Evolutionary conservation across 1,140 invertebrate genomes (phyloP).

Genomic region (Phortica variegata): DNA sequence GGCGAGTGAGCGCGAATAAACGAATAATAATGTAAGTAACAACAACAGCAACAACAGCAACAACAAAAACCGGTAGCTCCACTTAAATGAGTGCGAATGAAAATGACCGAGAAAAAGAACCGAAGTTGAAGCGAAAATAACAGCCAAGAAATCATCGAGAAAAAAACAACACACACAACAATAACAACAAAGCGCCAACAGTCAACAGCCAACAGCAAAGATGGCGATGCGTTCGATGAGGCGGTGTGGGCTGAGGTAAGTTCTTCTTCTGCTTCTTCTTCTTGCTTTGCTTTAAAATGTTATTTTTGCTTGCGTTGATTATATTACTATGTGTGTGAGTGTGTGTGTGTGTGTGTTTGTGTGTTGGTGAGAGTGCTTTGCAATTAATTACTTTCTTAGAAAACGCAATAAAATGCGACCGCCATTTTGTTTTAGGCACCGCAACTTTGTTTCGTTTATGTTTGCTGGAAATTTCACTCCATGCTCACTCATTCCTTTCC

Average conservation of each 20-base stretch:
- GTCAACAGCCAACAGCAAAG: too few species aligned
- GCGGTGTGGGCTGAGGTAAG: too few species aligned
- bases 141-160: too few species aligned
- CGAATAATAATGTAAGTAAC: too few species aligned
- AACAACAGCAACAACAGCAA: slow-evolving; percentile 3
- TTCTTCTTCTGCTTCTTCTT: neutral
- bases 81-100: slow-evolving; percentile 37
- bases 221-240: too few species aligned
- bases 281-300: slow-evolving; percentile 1
- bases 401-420: slow-evolving; percentile 27
- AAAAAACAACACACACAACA: slow-evolving; percentile 2
- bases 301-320: slow-evolving; percentile 10
- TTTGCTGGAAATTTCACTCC: too few species aligned
- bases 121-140: neutral
- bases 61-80: slow-evolving; percentile 36
- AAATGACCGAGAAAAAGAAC: slow-evolving; percentile 18
- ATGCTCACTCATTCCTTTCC: neutral
- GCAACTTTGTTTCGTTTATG: neutral
- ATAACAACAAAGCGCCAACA: slow-evolving; percentile 12
- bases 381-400: slow-evolving; percentile 50
- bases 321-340: too few species aligned
- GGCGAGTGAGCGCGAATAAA: neutral
- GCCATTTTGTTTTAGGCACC: slow-evolving; percentile 26
- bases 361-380: too few species aligned
- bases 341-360: too few species aligned